A percentile compares a stretch with the other conserved stretches of the same genome.
These are phyloP conservation scores for Bombus confusus DNA, from an alignment of 1,140 invertebrate genomes.

Conservation along the genomic window DNA sequence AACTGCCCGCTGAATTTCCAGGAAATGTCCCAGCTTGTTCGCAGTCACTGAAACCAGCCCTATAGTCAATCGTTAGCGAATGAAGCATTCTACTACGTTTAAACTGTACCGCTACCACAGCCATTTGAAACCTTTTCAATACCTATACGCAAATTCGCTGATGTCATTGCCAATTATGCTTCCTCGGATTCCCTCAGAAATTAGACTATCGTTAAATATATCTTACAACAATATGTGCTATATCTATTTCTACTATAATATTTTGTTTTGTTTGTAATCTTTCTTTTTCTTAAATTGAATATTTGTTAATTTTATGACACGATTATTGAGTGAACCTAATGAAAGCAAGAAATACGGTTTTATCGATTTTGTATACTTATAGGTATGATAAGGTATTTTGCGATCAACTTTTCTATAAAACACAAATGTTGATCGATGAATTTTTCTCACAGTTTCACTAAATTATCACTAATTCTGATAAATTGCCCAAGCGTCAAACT, in stretches of 20 bases:
- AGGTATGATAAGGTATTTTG: background rate
- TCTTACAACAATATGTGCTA: background rate
- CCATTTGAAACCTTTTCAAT: conserved; percentile 37
- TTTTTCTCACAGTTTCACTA: background rate
- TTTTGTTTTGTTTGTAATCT: background rate
- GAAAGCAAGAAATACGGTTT: background rate
- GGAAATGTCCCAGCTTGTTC: conserved; percentile 77
- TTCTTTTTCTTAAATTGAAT: background rate
- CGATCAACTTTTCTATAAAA: too few relatives aligned
- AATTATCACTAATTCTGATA: too few relatives aligned
- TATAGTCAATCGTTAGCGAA: conserved; percentile 75
- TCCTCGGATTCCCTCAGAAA: background rate
- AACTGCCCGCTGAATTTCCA: conserved; percentile 81
- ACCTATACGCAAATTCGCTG: background rate
- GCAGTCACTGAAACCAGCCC: conserved; percentile 79
- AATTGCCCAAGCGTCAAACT: too few relatives aligned
- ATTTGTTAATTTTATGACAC: background rate
- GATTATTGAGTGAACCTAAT: background rate
- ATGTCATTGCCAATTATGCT: background rate
- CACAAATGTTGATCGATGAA: background rate
- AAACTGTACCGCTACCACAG: conserved; percentile 15
- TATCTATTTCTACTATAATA: too few relatives aligned
- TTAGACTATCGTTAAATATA: background rate
- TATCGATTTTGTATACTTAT: conserved; percentile 2
- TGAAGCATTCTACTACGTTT: conserved; percentile 36